Conservation (phyloP, 1,140 invertebrate genomes). For the Lepidotrigona ventralis region DNA sequence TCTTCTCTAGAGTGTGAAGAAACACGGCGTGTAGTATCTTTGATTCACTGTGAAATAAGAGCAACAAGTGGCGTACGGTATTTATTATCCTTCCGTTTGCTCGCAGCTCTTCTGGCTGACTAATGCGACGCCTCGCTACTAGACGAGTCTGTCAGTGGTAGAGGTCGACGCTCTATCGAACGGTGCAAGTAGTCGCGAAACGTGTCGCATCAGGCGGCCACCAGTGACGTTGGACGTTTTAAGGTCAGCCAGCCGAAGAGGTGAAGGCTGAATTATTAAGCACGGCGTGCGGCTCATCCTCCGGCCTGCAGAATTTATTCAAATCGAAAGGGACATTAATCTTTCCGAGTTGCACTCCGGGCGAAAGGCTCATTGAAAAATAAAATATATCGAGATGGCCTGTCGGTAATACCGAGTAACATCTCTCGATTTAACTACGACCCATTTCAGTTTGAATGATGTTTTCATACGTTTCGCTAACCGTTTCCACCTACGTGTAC, state of each 20-base stretch:
- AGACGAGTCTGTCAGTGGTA: conserved; percentile 31
- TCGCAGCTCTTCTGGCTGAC: conserved; percentile 8
- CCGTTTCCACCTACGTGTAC: not conserved
- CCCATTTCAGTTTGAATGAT: not conserved
- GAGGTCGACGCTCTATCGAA: conserved; percentile 33
- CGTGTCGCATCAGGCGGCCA: not conserved
- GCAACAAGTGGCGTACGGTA: conserved; percentile 55
- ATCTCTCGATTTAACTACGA: not conserved
- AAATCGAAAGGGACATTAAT: not conserved
- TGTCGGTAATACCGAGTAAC: not conserved
- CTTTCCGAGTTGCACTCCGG: not conserved
- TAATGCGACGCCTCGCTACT: conserved; percentile 20
- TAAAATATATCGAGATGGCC: not conserved
- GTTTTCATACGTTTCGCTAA: not conserved
- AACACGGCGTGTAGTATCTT: not conserved
- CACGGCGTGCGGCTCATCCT: not conserved
- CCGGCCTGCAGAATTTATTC: not conserved
- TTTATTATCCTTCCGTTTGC: conserved; percentile 48
- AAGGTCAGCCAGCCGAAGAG: not conserved
- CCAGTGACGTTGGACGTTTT: conserved; percentile 4
- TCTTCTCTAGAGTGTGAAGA: no score
- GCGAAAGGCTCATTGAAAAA: not conserved
- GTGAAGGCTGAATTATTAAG: conserved; percentile 6
- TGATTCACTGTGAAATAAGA: conserved; percentile 39
- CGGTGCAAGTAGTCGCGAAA: conserved; percentile 6